Evolutionary conservation across 2,888 invertebrate species (phyloP).

Genomic region (Cremastinae sp.): DNA sequence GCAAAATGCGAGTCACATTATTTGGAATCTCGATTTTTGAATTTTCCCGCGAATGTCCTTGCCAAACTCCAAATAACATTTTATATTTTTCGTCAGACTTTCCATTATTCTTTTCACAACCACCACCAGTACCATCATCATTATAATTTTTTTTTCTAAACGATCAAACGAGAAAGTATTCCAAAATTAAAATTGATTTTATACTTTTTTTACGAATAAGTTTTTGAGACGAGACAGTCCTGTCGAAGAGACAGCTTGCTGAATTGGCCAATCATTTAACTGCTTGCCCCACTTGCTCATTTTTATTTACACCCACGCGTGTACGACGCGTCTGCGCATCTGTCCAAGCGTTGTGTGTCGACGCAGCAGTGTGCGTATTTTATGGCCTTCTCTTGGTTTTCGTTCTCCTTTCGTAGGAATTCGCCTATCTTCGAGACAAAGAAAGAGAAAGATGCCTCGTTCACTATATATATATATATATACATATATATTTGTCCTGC

Average conservation of each 20-base stretch:
- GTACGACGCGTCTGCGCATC: conserved; percentile 48
- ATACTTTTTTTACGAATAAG: conserved; percentile 9
- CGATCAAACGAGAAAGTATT: background rate
- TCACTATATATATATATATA: no score
- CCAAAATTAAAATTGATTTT: background rate
- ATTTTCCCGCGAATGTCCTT: no score
- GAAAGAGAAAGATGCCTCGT: no score
- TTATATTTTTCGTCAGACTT: no score
- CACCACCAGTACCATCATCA: no score
- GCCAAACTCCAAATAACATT: no score
- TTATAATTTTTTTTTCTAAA: no score
- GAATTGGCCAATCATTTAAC: conserved; percentile 16
- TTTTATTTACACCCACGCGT: background rate
- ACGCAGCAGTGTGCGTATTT: conserved; percentile 1
- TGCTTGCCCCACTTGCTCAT: conserved; percentile 20
- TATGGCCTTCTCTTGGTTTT: conserved; percentile 41
- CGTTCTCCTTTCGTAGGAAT: conserved; percentile 19
- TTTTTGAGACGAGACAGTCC: conserved; percentile 3
- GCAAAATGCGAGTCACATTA: no score
- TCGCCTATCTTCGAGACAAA: background rate
- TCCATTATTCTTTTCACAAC: no score
- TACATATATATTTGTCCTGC: conserved; percentile 16
- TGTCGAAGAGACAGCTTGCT: conserved; percentile 5
- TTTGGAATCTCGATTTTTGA: no score
- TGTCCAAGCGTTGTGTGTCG: conserved; percentile 16